Base-by-base conservation (phyloP, 2,113 vertebrate species). In the Nerophis ophidion region DNA sequence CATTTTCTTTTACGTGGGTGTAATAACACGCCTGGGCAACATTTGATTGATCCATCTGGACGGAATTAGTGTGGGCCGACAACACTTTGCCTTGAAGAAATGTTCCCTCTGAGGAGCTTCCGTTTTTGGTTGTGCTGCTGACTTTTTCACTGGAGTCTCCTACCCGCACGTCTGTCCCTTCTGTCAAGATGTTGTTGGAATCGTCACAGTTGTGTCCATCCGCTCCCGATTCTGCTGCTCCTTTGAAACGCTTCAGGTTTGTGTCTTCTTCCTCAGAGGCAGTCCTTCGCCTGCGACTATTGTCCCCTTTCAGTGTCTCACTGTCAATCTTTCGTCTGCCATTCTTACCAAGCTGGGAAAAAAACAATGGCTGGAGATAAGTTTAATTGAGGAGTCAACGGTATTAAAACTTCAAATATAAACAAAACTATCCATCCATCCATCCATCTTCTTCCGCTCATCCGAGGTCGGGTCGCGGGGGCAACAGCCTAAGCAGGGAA, bases 1-100 rank as follows among this genome's bases (percentile, higher is more conserved):
- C 95, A 38, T 99, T 98, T 89, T 99, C 97, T 90, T 98, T 99
- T 81, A 94, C 90, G 75, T 93, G 93, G 72, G 89, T 88, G 53
- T 92, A 90, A 89, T 55, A 77, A 35, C 68, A 76, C 60, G 77
- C 48, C 36, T 93, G 88, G 65, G 91, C 85, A 77, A 91, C 86
- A 76, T 83, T 92, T 70, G 92, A 90, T 72, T 93, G 93, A 74
- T 94, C 92, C 87, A 92, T 93, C 77, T 91, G 82, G 83, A 91
- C 90, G 83, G 83, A 79, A 76, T 81, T 76, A 54, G 49, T 61
- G 70, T 70, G 82, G 38, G 85, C 76, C 33, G 81, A 72, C 2
- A 61, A 71, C 48, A 67, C 79, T 66, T 74, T 76, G 64, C 65
- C 76, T 52, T 83, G 74, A 60, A 63, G 58, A 61, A 76, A 74